Evolutionary conservation across 1,140 invertebrate genomes (phyloP), one percentile per base, ranked within the genome.

Genomic region (Luehdorfia chinensis): DNA sequence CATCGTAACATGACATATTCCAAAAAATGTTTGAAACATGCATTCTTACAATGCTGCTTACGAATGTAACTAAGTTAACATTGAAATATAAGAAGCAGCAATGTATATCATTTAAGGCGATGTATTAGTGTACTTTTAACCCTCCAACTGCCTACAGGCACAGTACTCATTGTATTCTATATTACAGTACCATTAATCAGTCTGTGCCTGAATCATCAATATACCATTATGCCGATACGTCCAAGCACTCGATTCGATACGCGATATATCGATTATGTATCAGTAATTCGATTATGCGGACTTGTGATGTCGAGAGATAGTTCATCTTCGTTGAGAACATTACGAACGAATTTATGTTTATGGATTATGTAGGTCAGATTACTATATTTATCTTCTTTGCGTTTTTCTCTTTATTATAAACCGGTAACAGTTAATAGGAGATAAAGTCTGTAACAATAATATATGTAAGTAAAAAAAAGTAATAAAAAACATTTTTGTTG

Each of bases 201-300:
- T 81, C 80, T 84, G 73, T 75, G 64, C 69, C 46, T 68, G 75
- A 75, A 80, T 76, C 80, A 84, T 84, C 80, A 84, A 84, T 84
- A 84, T 78, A 84, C 62, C 69, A 84, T 84, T 81, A 76, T 75
- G 66, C 66, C 69, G 66, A 76, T 76, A 76, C 77, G 77, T 80
- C 75, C 75, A 73, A 76, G 71, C 66, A 77, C 79, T 76, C 67
- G 77, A 78, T 77, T 73, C 72, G 62, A 76, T 75, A 75, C 70
- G 59, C 65, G 68, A 65, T 67, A 61, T 80, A 76, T 73, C 75
- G 77, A 76, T 77, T 79, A 80, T 79, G 66, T 79, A 80, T 71
- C 63, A 63, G 61, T 84, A 75, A 84, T 81, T 84, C 77, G 74
- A 80, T 84, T 84, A 79, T 59, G 68, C 61, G 47, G 63, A 66